phyloP scores from a whole-genome alignment of 1,140 invertebrate species.

The Caerostris extrusa region DNA sequence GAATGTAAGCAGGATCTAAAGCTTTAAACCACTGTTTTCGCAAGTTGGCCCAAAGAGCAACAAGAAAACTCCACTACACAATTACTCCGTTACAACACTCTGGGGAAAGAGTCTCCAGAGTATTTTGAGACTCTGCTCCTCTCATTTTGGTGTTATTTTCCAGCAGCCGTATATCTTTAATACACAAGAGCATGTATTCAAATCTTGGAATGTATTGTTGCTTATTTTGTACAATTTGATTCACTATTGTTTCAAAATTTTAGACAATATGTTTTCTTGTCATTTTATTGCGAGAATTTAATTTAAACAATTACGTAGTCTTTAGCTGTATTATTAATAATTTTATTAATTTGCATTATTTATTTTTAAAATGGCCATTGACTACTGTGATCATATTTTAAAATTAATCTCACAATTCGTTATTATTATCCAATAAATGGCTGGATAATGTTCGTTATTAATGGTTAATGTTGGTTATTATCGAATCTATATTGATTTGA shows the following conservation, averaged over 20 bases:
- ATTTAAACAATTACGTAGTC: too few relatives aligned
- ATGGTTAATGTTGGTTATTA: too few relatives aligned
- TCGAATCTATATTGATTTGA: too few relatives aligned
- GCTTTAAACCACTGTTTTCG: constrained; percentile 76
- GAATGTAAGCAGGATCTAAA: constrained; percentile 76
- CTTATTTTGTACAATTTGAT: neutral
- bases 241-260: neutral
- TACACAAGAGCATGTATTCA: constrained; percentile 54
- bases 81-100: constrained; percentile 77
- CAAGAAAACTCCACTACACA: constrained; percentile 78
- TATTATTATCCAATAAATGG: too few relatives aligned
- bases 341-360: too few relatives aligned
- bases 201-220: constrained; percentile 20
- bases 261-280: too few relatives aligned
- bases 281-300: too few relatives aligned
- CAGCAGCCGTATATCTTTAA: constrained; percentile 48
- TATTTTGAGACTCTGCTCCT: constrained; percentile 73
- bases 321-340: too few relatives aligned
- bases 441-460: too few relatives aligned
- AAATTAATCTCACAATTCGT: too few relatives aligned
- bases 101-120: constrained; percentile 60
- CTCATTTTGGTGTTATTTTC: constrained; percentile 60
- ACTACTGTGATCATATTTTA: too few relatives aligned
- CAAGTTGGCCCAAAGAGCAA: constrained; percentile 71
- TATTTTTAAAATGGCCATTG: too few relatives aligned